Conservation (phyloP, 2,113 vertebrate species). For the Regulus satrapa region DNA sequence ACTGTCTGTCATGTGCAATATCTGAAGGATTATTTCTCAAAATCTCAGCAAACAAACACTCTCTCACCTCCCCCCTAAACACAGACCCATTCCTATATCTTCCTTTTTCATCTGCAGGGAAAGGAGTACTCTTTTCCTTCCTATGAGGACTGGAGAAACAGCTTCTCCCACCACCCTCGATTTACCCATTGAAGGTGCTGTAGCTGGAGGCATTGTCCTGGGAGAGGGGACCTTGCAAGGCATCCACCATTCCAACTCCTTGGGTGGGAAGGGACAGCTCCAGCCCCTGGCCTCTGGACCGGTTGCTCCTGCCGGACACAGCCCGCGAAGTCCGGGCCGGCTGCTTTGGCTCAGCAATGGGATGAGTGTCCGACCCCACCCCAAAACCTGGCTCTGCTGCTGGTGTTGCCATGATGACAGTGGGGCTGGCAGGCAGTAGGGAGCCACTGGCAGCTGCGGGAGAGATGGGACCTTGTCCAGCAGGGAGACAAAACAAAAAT, state of each 20-base stretch:
- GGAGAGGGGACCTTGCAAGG: background rate
- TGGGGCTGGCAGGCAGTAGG: background rate
- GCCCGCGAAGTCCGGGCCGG: background rate
- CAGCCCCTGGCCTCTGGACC: background rate
- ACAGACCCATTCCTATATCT: background rate
- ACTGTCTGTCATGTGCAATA: background rate
- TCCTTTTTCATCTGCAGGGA: background rate
- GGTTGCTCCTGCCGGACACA: accelerated
- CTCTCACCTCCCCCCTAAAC: accelerated
- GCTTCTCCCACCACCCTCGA: background rate
- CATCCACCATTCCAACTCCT: accelerated
- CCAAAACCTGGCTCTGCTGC: background rate
- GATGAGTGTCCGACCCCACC: background rate
- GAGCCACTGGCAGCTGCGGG: background rate
- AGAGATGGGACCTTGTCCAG: constrained; percentile 13
- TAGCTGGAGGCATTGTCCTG: background rate
- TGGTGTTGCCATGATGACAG: background rate
- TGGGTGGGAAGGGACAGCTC: background rate
- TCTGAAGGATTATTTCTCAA: background rate
- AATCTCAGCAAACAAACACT: background rate
- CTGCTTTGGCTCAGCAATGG: background rate
- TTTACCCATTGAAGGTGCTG: constrained; percentile 3
- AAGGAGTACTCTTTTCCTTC: background rate
- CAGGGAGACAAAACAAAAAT: background rate
- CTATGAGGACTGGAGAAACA: background rate